Evolutionary conservation across 2,888 invertebrate genomes (phyloP).

Genomic region (Litoditis marina): DNA sequence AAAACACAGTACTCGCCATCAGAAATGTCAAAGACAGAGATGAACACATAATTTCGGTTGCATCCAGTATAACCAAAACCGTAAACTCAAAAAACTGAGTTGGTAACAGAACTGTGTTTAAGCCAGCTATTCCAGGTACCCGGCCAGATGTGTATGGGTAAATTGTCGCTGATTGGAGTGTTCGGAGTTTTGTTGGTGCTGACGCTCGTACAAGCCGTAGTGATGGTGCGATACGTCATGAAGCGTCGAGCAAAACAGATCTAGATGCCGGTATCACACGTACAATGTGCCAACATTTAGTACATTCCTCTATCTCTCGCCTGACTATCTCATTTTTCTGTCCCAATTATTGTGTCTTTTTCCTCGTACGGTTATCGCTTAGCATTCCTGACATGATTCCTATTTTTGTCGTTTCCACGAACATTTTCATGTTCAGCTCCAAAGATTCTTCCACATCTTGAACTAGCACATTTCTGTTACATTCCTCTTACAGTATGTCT

Average conservation of each 20-base stretch:
- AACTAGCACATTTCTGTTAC: too few relatives aligned
- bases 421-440: too few relatives aligned
- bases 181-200: conserved; percentile 52
- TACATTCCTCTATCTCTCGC: background rate
- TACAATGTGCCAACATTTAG: background rate
- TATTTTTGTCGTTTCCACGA: background rate
- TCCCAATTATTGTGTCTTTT: background rate
- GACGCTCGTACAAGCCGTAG: conserved; percentile 49
- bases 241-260: conserved; percentile 14
- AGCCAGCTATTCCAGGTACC: too few relatives aligned
- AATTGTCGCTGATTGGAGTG: conserved; percentile 46
- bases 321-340: background rate
- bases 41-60: too few relatives aligned
- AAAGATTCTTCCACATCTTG: too few relatives aligned
- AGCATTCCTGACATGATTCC: background rate
- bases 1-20: too few relatives aligned
- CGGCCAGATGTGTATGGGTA: conserved; percentile 52
- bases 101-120: too few relatives aligned
- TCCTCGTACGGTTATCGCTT: conserved; percentile 4
- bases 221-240: conserved; percentile 49
- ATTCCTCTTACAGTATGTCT: too few relatives aligned
- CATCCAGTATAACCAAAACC: too few relatives aligned
- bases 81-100: too few relatives aligned
- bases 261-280: too few relatives aligned
- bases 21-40: too few relatives aligned